Evolutionary conservation across 2,113 vertebrate genomes (phyloP).

Genomic region (Urocitellus parryii): DNA sequence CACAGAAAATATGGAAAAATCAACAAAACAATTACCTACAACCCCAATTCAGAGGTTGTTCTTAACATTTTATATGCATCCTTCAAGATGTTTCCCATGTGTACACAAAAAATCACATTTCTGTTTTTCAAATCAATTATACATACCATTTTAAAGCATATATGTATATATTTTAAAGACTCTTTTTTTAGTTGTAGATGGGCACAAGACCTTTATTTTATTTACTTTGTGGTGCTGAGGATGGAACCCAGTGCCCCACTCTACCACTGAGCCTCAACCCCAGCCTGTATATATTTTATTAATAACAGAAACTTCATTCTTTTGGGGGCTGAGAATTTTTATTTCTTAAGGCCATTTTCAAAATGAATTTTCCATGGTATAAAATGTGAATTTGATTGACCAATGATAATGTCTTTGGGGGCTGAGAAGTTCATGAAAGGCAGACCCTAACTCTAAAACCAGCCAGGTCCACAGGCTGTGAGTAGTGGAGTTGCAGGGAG

Average conservation of each 20-base stretch:
- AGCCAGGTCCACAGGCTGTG: background rate
- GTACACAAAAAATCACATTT: background rate
- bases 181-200: background rate
- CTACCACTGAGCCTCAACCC: too few relatives aligned
- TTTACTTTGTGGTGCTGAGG: too few relatives aligned
- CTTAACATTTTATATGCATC: background rate
- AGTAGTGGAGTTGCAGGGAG: background rate
- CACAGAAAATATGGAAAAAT: conserved; percentile 31
- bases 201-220: too few relatives aligned
- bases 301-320: background rate
- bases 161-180: background rate
- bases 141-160: background rate
- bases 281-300: background rate
- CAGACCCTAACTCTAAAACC: background rate
- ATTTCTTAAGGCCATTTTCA: conserved; percentile 46
- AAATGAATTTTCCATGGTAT: background rate
- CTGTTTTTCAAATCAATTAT: background rate
- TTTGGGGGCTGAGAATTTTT: background rate
- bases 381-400: background rate
- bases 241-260: too few relatives aligned
- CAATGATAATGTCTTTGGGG: background rate
- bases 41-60: background rate
- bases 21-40: background rate
- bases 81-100: background rate
- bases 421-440: background rate